Base-by-base conservation (phyloP, 2,888 invertebrate genomes). In the Syrista parreyssii region DNA sequence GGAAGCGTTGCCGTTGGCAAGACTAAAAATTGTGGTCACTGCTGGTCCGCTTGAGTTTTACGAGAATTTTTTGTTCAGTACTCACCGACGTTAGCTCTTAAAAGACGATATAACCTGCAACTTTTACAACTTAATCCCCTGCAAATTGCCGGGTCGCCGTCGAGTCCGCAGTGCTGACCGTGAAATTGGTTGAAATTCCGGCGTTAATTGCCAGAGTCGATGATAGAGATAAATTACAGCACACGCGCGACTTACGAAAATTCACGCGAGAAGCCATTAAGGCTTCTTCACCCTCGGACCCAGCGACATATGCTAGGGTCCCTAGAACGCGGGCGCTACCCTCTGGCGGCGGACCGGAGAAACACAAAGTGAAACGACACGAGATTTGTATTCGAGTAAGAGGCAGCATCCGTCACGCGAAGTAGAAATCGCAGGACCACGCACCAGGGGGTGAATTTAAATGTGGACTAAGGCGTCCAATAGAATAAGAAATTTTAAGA, bases 111-210 rank as follows among this genome's bases (percentile, higher is more conserved):
- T 55, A 55, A 55, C 55, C 55, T 23, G 31, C 23, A 31, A 73
- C 74, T 80, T 79, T 79, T 73, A 76, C 79, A 80, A 79, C 76
- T 80, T 79, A 79, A 80, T 80, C 79, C 79, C 68, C 55, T 76
- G 76, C 79, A 80, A 79, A 55, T 75, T 68, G 68, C 33, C n/a
- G 76, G 36, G 34, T 9, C 33, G 31, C 31, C 31, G 11, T 35
- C 35, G 40, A 36, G 68, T 55, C 12, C 68, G 35, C 23, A 9
- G 23, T 23, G 55, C 55, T 55, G 55, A 55, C 55, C 55, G 23
- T 55, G 55, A 55, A 23, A 55, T 23, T 55, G 55, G 2, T 55
- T 55, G 23, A 15, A 55, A 55, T 55, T 55, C 55, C 55, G 55
- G 9, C 23, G 55, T 23, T 55, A 23, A 55, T 55, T 23, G 23